These are phyloP conservation scores for Drosophila trichaetosa DNA, from an alignment of 2,888 invertebrate genomes.

Conservation along the genomic window DNA sequence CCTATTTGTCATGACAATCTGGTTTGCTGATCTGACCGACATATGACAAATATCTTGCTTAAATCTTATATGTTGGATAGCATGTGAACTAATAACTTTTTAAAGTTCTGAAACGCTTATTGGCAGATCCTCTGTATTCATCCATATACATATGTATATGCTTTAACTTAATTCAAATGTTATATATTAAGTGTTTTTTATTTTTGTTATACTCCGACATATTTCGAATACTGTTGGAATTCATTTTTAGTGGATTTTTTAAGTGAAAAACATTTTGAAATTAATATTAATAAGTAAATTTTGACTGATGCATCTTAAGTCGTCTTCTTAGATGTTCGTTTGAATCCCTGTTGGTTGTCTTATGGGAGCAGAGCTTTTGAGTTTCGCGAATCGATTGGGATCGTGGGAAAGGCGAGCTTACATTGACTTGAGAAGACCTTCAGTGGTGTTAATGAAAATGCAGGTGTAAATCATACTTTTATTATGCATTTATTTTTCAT, in stretches of 20 bases:
- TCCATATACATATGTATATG: not conserved
- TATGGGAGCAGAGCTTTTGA: not conserved
- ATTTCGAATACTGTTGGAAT: too few relatives aligned
- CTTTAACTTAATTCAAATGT: too few relatives aligned
- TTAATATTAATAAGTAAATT: not conserved
- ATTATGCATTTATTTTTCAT: constrained; percentile 61
- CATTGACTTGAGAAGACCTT: not conserved
- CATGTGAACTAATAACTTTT: not conserved
- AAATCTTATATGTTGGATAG: not conserved
- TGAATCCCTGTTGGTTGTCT: not conserved
- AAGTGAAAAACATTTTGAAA: not conserved
- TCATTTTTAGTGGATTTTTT: not conserved
- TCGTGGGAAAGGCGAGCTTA: not conserved
- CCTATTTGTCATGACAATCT: not conserved
- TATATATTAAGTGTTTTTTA: too few relatives aligned
- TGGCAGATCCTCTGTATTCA: not conserved
- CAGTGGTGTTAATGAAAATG: constrained; percentile 11
- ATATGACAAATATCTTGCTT: not conserved
- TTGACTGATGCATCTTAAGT: not conserved
- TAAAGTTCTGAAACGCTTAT: not conserved
- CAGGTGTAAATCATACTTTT: constrained; percentile 43
- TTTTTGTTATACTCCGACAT: not conserved
- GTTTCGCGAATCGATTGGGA: not conserved
- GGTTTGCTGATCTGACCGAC: not conserved
- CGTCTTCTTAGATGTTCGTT: not conserved